Conservation (phyloP, 2,113 vertebrate species). For the Notarius quadriscutis region DNA sequence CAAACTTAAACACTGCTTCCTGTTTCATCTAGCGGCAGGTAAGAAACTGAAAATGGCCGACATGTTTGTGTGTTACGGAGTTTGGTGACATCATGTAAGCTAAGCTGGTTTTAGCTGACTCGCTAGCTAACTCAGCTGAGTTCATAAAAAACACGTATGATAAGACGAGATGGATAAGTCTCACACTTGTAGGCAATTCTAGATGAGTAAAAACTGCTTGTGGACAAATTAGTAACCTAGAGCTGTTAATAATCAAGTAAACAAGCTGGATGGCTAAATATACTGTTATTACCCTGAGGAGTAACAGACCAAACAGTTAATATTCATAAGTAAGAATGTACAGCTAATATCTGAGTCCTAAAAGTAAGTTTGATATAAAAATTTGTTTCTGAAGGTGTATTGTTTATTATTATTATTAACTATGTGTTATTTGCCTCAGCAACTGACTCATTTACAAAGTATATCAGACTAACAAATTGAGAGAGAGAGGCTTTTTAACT, state of each 20-base stretch:
- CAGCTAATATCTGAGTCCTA: neutral
- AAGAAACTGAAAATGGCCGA: constrained; percentile 39
- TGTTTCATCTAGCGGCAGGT: constrained; percentile 75
- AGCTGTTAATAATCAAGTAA: neutral
- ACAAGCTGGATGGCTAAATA: neutral
- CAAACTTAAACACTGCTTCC: constrained; percentile 43
- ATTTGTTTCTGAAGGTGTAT: neutral
- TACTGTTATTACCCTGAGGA: too few relatives aligned
- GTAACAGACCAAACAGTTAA: neutral
- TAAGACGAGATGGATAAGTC: neutral
- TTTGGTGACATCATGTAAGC: neutral
- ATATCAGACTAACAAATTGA: neutral
- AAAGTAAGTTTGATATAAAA: neutral
- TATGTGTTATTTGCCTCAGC: neutral
- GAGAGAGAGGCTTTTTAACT: too few relatives aligned
- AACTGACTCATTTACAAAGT: neutral
- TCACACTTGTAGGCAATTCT: neutral
- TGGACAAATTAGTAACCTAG: too few relatives aligned
- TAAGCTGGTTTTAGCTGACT: neutral
- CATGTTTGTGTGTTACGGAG: neutral
- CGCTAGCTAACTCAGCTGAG: neutral
- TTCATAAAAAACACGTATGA: neutral
- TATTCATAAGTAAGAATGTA: neutral
- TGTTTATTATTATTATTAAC: neutral
- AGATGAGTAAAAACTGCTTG: neutral